Base-by-base conservation (phyloP, 2,113 vertebrate species). In the Myiozetetes cayanensis region DNA sequence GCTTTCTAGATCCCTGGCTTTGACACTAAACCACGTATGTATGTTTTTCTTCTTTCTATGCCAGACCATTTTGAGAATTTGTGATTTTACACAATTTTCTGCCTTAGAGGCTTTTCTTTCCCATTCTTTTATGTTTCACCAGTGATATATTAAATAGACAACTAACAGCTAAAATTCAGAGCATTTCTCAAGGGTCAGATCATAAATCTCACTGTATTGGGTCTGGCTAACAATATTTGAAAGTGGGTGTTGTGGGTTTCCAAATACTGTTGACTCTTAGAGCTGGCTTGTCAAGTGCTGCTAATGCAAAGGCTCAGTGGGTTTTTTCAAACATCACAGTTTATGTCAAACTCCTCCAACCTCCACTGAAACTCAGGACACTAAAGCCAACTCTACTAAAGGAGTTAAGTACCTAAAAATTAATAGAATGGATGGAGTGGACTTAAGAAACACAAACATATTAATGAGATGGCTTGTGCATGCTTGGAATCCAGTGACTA, bases 41-140 rank as follows among this genome's bases (percentile, higher is more conserved):
- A 63, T 66, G 55, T 72, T 91, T 94, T 93, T 80, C 66, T 90
- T 95, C 52, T 46, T n/a, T n/a, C 18, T 85, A 66, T 89, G 84
- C 94, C 93, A 96, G 82, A 90, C 44, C 49, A 9, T 83, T 89
- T 90, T 78, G 86, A 90, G 90, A 97, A 86, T 86, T 87, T 72
- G 79, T 84, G 90, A 91, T 94, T 94, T 94, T 96, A 61, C 31
- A 74, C 49, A 72, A 6, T 89, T 94, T 86, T 95, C 49, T 91
- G 77, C 79, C 56, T 83, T 59, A 30, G 43, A 92, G 30, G 27
- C 44, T 91, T 87, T 90, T 94, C 62, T 28, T 79, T 90, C 55
- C 52, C 85, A 28, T 79, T 93, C 76, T 91, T 96, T 77, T 83
- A 50, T 94, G 67, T 85, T 96, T 89, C 72, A 56, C 49, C 7